phyloP scores from a whole-genome alignment of 92 coral and sea anemone species.

The Galaxea fascicularis region DNA sequence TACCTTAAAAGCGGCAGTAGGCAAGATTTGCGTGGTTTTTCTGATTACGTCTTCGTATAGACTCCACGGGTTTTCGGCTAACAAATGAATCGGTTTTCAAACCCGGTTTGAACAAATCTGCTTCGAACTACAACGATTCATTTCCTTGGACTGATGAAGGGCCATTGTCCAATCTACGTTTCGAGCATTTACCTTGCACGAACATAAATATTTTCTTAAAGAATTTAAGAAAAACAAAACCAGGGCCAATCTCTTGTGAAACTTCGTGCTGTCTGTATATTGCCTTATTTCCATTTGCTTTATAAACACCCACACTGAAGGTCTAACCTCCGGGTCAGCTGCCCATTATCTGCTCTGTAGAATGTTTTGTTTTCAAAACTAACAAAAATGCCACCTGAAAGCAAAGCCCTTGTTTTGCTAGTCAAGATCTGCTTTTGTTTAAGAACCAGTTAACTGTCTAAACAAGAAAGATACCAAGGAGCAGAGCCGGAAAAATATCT shows the following conservation, averaged over 20 bases:
- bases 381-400: neutral
- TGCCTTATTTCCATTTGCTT: slow-evolving; percentile 34
- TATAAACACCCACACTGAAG: slow-evolving; percentile 9
- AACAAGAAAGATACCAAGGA: neutral
- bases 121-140: too few species aligned
- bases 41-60: neutral
- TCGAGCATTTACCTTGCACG: slow-evolving; percentile 2
- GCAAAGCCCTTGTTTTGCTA: neutral
- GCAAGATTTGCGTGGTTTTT: neutral
- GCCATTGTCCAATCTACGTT: neutral
- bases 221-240: slow-evolving; percentile 19
- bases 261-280: slow-evolving; percentile 18
- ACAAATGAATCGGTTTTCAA: neutral
- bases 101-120: neutral
- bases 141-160: slow-evolving; percentile 12
- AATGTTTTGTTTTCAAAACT: slow-evolving; percentile 7
- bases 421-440: neutral
- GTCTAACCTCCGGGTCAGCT: slow-evolving; percentile 8
- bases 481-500: neutral
- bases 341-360: neutral
- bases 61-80: neutral
- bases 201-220: slow-evolving; percentile 38
- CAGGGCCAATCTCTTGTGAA: slow-evolving; percentile 43
- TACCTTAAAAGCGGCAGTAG: neutral
- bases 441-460: neutral